Percentiles rank a stretch among this genome's conserved stretches.
phyloP scores from a whole-genome alignment of 2,888 invertebrate species.

The Pollenia amentaria region DNA sequence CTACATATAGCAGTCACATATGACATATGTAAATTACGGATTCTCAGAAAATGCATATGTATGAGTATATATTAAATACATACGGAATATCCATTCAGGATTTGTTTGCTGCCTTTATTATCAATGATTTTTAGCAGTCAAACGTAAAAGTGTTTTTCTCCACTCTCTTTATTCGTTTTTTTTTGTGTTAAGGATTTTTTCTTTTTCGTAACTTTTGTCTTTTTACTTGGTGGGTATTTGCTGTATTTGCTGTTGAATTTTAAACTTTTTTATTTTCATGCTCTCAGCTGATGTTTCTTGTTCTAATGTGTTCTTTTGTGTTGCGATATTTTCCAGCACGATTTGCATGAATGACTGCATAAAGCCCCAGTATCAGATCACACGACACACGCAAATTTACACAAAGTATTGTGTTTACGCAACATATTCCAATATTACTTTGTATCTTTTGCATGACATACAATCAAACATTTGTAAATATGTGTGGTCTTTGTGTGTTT shows the following conservation, averaged over 20 bases:
- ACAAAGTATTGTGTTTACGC: constrained; percentile 45
- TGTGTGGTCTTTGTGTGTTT: neutral
- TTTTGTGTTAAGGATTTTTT: constrained; percentile 29
- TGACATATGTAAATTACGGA: constrained; percentile 12
- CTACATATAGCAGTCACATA: neutral
- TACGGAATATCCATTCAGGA: neutral
- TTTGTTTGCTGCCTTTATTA: constrained; percentile 28
- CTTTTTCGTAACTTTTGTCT: constrained; percentile 35
- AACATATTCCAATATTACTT: constrained; percentile 15
- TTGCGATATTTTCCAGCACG: constrained; percentile 25
- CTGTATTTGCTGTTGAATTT: constrained; percentile 17
- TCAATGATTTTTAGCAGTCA: constrained; percentile 64
- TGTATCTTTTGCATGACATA: neutral
- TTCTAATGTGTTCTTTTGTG: no score
- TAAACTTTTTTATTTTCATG: constrained; percentile 24
- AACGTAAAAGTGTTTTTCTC: constrained; percentile 53
- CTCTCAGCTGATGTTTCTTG: no score
- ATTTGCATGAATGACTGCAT: constrained; percentile 66
- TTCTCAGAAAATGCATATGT: neutral
- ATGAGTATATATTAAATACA: constrained; percentile 12
- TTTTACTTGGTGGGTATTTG: constrained; percentile 11
- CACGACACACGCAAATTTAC: constrained; percentile 67
- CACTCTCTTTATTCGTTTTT: neutral
- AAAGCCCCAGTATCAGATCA: constrained; percentile 62
- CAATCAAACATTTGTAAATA: no score